Percentiles rank a stretch among this genome's conserved stretches.
phyloP scores from a whole-genome alignment of 37 sponge, comb jelly and placozoan species.

The Aplysina aerophoba region DNA sequence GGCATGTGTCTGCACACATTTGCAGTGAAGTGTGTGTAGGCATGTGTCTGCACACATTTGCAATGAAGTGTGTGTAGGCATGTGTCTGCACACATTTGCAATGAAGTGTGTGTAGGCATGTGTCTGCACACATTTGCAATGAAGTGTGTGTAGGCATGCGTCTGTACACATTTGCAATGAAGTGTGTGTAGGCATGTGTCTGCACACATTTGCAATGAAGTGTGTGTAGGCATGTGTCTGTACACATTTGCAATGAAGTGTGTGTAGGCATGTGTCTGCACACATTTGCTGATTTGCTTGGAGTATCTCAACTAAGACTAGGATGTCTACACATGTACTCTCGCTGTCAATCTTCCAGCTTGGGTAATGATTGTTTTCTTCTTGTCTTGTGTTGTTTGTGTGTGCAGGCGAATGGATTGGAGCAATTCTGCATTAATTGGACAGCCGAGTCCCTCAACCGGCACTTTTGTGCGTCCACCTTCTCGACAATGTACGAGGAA shows the following conservation, averaged over 20 bases:
- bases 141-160: background rate
- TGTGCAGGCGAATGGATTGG: constrained; percentile 67
- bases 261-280: constrained; percentile 2
- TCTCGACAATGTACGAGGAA: constrained; percentile 4
- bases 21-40: background rate
- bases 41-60: background rate
- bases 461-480: constrained; percentile 28
- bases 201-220: background rate
- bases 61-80: background rate
- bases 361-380: too few species aligned
- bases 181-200: constrained; percentile 3
- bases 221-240: too few species aligned
- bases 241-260: too few species aligned
- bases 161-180: too few species aligned
- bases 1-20: too few species aligned
- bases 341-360: background rate
- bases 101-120: constrained; percentile 1
- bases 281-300: background rate
- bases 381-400: background rate
- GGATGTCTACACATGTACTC: too few species aligned
- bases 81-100: too few species aligned
- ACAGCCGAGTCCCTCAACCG: constrained; percentile 66
- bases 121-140: background rate
- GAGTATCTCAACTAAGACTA: too few species aligned
- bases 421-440: constrained; percentile 80